Percentiles rank a stretch among this genome's conserved stretches.
These are phyloP conservation scores for Folsomia candida DNA, from an alignment of 2,888 invertebrate species.

Conservation along the genomic window DNA sequence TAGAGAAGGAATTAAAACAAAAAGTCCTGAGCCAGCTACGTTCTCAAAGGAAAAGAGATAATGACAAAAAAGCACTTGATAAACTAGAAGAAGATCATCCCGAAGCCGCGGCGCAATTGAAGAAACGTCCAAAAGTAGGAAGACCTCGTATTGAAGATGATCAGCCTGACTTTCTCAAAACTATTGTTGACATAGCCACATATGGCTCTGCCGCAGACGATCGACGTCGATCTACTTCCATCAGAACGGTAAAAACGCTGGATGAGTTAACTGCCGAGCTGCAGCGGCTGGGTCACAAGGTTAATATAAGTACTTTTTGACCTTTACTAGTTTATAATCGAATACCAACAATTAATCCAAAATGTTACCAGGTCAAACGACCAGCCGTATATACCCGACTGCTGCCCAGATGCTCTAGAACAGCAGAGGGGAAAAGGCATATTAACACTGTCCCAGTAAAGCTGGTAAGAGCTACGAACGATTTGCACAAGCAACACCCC, in stretches of 20 bases:
- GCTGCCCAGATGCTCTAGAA: constrained; percentile 21
- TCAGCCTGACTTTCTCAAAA: constrained; percentile 51
- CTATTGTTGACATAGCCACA: constrained; percentile 51
- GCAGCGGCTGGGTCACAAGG: not conserved
- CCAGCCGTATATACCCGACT: constrained; percentile 15
- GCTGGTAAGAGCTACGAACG: constrained; percentile 31
- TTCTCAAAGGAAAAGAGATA: too few species aligned
- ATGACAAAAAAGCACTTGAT: too few species aligned
- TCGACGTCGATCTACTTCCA: constrained; percentile 15
- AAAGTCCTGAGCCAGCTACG: too few species aligned
- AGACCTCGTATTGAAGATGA: constrained; percentile 32
- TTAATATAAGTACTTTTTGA: too few species aligned
- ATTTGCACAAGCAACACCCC: constrained; percentile 45
- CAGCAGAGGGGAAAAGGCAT: constrained; percentile 31
- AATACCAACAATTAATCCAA: not conserved
- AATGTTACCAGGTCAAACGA: too few species aligned
- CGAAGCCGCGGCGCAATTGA: too few species aligned
- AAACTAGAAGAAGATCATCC: too few species aligned
- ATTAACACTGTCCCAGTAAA: constrained; percentile 38
- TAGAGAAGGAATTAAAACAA: too few species aligned
- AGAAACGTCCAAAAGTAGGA: too few species aligned
- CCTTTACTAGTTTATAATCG: not conserved
- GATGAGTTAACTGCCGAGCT: constrained; percentile 15
- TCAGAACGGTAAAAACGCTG: constrained; percentile 16
- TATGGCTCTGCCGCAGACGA: constrained; percentile 49